Evolutionary conservation across 2,113 vertebrate genomes (phyloP).

Genomic region (Myodes glareolus): DNA sequence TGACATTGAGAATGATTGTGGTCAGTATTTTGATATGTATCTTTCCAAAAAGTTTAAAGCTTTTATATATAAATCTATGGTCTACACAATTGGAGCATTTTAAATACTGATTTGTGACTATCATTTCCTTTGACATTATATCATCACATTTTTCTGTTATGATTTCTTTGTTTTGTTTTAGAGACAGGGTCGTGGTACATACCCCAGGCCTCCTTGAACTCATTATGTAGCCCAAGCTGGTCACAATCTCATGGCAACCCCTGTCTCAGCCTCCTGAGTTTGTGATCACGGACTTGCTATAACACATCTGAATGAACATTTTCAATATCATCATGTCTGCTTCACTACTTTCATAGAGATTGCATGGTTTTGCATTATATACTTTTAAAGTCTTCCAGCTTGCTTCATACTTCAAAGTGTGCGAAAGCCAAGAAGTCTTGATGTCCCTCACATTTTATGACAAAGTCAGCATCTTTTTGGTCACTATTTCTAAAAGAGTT

Average conservation of each 20-base stretch:
- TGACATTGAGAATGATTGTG: background rate
- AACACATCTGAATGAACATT: background rate
- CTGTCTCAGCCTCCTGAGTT: background rate
- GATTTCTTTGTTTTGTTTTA: background rate
- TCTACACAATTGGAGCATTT: background rate
- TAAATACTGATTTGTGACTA: background rate
- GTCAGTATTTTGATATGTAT: constrained; percentile 2
- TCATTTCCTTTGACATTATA: background rate
- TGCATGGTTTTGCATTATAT: background rate
- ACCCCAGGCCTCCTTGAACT: background rate
- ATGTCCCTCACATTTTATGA: background rate
- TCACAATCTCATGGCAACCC: background rate
- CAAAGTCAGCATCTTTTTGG: background rate
- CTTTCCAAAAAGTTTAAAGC: background rate
- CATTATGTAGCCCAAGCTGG: background rate
- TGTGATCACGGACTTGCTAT: background rate
- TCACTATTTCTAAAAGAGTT: background rate
- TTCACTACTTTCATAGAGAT: background rate
- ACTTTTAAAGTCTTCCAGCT: background rate
- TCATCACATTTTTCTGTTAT: background rate
- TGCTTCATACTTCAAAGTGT: background rate
- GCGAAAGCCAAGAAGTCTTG: background rate
- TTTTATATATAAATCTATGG: background rate
- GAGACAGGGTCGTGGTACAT: background rate
- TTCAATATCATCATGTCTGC: background rate